Base-by-base conservation (phyloP, 2,888 invertebrate genomes). In the Cenopis cana region DNA sequence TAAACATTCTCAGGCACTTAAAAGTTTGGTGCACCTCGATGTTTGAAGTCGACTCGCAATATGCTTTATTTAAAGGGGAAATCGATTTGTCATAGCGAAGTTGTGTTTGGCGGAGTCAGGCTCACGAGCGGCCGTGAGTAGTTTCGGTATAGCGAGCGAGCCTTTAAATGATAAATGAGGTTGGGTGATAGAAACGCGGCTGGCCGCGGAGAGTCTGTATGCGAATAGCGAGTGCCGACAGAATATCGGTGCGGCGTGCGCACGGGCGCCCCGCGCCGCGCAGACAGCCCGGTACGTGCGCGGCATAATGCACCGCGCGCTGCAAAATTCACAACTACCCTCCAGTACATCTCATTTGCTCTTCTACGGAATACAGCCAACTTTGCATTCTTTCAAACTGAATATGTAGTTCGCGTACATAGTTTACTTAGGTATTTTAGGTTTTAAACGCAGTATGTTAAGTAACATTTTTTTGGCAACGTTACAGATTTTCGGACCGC, bases 241-340 rank as follows among this genome's bases (percentile, higher is more conserved):
- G 85, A 84, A 83, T 83, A 84, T 85, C 81, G 81, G 82, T 52
- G 52, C 81, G 81, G 82, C 64, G 38, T 38, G 64, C 64, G 64
- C 64, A 64, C 52, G 77, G 79, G 80, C 81, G 81, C 81, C 77
- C 79, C 77, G 78, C 81, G 81, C 79, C 82, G 86, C 85, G 90
- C 90, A 90, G 90, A 91, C 90, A 90, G 87, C 83, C 83, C 75
- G 76, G 82, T 91, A 93, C 93, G 93, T 93, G 93, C 90, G 82
- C 89, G 84, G 93, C 89, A 93, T 93, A 93, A 89, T 91, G 89
- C 90, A 87, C 83, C 81, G 80, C 82, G 84, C 88, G 83, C 88
- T 91, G 85, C 89, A 90, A 92, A 91, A 93, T 93, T 93, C 90
- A 90, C 92, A 89, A 90, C 90, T 90, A 89, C 89, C 88, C 89